These are phyloP conservation scores for Masnerella sp. DNA, from an alignment of 2,888 invertebrate species.

Conservation along the genomic window DNA sequence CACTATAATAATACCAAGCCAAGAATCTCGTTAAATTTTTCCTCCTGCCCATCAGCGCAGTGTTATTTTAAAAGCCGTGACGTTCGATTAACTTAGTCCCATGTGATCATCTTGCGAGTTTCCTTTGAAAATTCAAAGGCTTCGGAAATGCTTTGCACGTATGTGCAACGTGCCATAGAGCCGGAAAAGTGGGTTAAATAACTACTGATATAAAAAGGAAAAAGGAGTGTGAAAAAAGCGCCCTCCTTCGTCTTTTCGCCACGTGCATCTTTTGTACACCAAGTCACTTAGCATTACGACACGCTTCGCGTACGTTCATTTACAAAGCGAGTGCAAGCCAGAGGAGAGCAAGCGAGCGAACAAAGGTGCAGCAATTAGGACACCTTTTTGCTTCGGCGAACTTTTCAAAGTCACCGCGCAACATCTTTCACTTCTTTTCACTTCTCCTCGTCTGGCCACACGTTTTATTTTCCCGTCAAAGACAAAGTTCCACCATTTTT, in stretches of 20 bases:
- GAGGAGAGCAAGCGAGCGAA: slow-evolving; percentile 59
- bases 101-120: slow-evolving; percentile 46
- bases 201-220: slow-evolving; percentile 43
- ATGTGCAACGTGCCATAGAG: slow-evolving; percentile 58
- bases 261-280: slow-evolving; percentile 58
- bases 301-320: slow-evolving; percentile 60
- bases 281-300: slow-evolving; percentile 57
- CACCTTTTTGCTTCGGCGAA: slow-evolving; percentile 72
- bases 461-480: slow-evolving; percentile 22
- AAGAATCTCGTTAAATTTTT: background rate
- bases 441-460: slow-evolving; percentile 20
- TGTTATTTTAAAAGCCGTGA: slow-evolving; percentile 47
- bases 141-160: slow-evolving; percentile 57
- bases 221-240: slow-evolving; percentile 13
- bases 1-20: no score
- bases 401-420: slow-evolving; percentile 64
- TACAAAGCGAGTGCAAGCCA: slow-evolving; percentile 72
- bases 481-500: no score
- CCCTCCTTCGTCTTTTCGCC: slow-evolving; percentile 39
- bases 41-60: slow-evolving; percentile 5
- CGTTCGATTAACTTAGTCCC: slow-evolving; percentile 22
- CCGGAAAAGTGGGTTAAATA: slow-evolving; percentile 61
- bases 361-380: slow-evolving; percentile 72
- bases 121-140: slow-evolving; percentile 59
- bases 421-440: slow-evolving; percentile 30